Percentiles rank a stretch among this genome's conserved stretches.
phyloP scores from a whole-genome alignment of 1,140 invertebrate species.

The Hycleus cichorii region DNA sequence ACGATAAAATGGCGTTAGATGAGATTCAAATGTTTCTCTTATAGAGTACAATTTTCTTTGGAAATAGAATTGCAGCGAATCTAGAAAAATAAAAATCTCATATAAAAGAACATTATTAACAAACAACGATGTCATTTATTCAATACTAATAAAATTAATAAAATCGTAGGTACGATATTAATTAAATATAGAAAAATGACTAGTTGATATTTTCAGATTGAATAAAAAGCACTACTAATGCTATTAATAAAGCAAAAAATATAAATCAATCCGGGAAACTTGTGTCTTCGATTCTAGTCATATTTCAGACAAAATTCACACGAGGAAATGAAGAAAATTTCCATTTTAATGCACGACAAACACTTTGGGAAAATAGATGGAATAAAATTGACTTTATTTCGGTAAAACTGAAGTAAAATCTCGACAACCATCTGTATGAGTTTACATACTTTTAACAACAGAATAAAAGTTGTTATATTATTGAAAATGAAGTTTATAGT shows the following conservation, averaged over 20 bases:
- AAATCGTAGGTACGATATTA: not conserved
- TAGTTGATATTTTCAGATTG: not conserved
- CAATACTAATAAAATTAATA: not conserved
- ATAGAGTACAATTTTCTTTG: not conserved
- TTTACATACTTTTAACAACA: too few relatives aligned
- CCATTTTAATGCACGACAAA: constrained; percentile 30
- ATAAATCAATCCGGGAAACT: constrained; percentile 24
- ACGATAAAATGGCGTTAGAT: not conserved
- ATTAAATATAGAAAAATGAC: too few relatives aligned
- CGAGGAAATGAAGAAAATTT: constrained; percentile 30
- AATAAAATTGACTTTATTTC: constrained; percentile 19
- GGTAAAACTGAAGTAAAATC: too few relatives aligned
- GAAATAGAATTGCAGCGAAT: not conserved
- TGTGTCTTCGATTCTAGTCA: constrained; percentile 13
- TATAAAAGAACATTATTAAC: not conserved
- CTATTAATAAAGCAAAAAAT: not conserved
- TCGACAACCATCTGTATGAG: too few relatives aligned
- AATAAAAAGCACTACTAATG: not conserved
- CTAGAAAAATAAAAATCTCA: not conserved
- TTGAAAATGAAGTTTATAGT: too few relatives aligned
- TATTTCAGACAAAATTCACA: constrained; percentile 27
- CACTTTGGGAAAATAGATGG: constrained; percentile 21
- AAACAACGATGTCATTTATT: not conserved
- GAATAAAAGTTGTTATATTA: too few relatives aligned
- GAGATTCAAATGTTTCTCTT: constrained; percentile 7